phyloP scores from a whole-genome alignment of 2,797 vertebrate species.

The Decapterus maruadsi region DNA sequence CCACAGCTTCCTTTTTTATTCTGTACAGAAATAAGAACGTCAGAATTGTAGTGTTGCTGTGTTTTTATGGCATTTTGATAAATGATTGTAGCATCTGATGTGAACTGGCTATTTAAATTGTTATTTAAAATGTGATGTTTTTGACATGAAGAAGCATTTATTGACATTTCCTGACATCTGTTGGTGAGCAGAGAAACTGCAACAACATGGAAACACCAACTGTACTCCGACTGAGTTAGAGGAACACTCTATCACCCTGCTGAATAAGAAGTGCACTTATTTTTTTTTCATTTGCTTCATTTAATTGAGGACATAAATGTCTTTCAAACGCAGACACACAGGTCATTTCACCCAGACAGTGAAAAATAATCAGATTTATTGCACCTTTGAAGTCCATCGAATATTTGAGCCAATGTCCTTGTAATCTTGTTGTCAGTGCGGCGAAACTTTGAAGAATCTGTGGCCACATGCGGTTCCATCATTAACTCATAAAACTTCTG shows the following conservation, averaged over 20 bases:
- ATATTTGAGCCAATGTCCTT: slow-evolving; percentile 3
- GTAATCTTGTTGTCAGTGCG: slow-evolving; percentile 49
- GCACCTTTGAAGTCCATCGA: slow-evolving; percentile 17
- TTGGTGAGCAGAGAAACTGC: slow-evolving; percentile 6
- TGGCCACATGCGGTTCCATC: slow-evolving; percentile 38
- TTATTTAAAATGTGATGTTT: background rate
- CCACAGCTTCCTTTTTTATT: slow-evolving; percentile 33
- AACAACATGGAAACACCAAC: background rate
- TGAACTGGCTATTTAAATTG: background rate
- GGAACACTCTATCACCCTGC: too few species aligned
- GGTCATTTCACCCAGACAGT: background rate
- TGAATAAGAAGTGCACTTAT: background rate
- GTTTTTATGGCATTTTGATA: slow-evolving; percentile 54
- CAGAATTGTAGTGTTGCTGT: slow-evolving; percentile 8
- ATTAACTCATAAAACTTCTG: slow-evolving; percentile 43
- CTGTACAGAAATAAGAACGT: slow-evolving; percentile 6
- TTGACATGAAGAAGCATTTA: background rate
- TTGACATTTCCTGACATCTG: slow-evolving; percentile 12
- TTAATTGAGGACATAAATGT: background rate
- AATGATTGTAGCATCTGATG: too few species aligned
- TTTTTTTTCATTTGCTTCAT: background rate
- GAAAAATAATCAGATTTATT: background rate
- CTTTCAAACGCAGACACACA: background rate
- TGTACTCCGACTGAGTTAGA: background rate
- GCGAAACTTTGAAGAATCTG: slow-evolving; percentile 32